phyloP scores from a whole-genome alignment of 2,888 invertebrate species.

The Theretra japonica region DNA sequence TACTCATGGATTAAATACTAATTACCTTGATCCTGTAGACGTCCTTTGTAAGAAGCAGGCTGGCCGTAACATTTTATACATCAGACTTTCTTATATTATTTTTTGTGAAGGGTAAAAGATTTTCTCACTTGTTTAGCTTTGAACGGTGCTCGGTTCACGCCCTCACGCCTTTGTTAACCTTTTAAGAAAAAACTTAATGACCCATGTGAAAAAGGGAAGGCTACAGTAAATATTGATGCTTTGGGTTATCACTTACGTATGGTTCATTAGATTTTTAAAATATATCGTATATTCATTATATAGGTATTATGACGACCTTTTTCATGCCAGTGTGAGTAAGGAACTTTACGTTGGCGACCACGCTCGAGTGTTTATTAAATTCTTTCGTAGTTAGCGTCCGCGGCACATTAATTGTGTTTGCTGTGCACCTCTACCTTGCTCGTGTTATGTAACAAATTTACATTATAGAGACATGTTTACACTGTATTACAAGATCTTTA shows the following conservation, averaged over 20 bases:
- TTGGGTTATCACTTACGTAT: slow-evolving; percentile 22
- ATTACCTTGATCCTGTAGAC: neutral
- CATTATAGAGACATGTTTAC: no score
- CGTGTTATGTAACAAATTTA: no score
- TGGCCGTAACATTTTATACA: slow-evolving; percentile 13
- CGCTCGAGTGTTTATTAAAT: neutral
- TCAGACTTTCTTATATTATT: slow-evolving; percentile 22
- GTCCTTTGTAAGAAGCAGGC: slow-evolving; percentile 18
- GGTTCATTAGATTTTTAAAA: slow-evolving; percentile 27
- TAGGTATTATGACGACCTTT: neutral
- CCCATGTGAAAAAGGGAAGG: slow-evolving; percentile 45
- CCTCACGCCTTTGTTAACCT: slow-evolving; percentile 68
- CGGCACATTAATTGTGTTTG: no score
- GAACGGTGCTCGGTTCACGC: slow-evolving; percentile 59
- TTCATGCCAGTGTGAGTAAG: slow-evolving; percentile 3
- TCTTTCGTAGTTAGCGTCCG: neutral
- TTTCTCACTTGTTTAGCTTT: slow-evolving; percentile 58
- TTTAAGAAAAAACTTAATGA: slow-evolving; percentile 75
- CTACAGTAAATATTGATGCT: slow-evolving; percentile 25
- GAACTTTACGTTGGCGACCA: neutral
- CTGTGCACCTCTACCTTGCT: no score
- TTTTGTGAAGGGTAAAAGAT: slow-evolving; percentile 43
- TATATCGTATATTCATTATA: neutral
- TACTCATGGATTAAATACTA: neutral
- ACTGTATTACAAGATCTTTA: no score